These are phyloP conservation scores for Circaetus gallicus DNA, from an alignment of 2,113 vertebrate genomes.

Conservation along the genomic window DNA sequence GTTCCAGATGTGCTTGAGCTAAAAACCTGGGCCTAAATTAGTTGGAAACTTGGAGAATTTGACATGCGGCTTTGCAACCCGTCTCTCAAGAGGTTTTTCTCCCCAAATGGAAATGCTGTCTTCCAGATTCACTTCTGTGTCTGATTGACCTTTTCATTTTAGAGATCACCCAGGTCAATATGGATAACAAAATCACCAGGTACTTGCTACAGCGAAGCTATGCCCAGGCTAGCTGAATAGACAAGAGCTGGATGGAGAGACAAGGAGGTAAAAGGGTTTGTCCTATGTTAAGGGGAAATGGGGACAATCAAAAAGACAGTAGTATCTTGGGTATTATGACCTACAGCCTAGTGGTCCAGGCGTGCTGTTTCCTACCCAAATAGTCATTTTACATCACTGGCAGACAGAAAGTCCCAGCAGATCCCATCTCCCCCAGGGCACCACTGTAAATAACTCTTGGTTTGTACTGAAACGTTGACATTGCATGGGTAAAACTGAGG, in stretches of 20 bases:
- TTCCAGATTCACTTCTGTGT: background rate
- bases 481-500: conserved; percentile 8
- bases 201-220: background rate
- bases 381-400: background rate
- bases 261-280: conserved; percentile 15
- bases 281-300: background rate
- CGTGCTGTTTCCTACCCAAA: background rate
- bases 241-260: background rate
- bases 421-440: background rate
- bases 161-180: background rate
- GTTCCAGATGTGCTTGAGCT: conserved; percentile 7
- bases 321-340: background rate
- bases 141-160: background rate
- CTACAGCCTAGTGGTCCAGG: conserved; percentile 7
- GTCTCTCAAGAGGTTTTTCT: background rate
- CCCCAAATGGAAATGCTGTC: background rate
- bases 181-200: background rate
- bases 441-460: background rate
- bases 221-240: background rate
- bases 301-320: background rate
- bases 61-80: background rate
- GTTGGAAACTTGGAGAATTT: background rate
- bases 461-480: background rate
- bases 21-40: background rate
- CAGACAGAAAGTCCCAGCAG: background rate